Evolutionary conservation across 2,888 invertebrate species (phyloP), one percentile per base, ranked within the genome.

Genomic region (Pyrrhia umbra): DNA sequence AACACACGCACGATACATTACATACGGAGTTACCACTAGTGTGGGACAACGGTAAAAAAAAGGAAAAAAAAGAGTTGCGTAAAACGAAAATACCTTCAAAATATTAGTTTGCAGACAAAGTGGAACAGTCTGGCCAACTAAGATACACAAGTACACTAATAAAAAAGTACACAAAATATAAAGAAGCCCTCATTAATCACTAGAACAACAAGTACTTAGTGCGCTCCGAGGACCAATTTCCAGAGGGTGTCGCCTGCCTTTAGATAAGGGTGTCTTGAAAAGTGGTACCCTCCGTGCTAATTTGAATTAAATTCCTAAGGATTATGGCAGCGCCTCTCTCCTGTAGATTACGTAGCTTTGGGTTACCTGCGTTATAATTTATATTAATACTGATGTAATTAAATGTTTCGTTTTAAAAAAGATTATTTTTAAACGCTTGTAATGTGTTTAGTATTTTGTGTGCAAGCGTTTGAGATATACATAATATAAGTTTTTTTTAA

Each of bases 231-330:
- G 57, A 59, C 60, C 64, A 71, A 78, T 76, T 72, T 68, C 43
- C 51, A 54, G 75, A 77, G 78, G 81, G 73, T 72, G 77, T 69
- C 75, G 76, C 69, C 73, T 70, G 73, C 54, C 47, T 68, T 73
- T 60, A 83, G 85, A 85, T 85, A 85, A 84, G 80, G 72, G 73
- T 46, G 54, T 57, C 74, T 79, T 76, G 75, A 81, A 70, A 75
- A 86, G 80, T 83, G 79, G 81, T 75, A 75, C 81, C 64, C 80
- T 75, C 60, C 40, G 80, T 70, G 83, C 86, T 89, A 89, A 89
- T 89, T 89, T 86, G 88, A 85, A 85, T 89, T 88, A 88, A 88
- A 89, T 85, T 87, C 82, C 76, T 66, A 43, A 72, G 86, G 86
- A 87, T 88, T 88, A 86, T 62, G 73, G 71, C 57, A 65, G 57